Evolutionary conservation across 1,140 invertebrate genomes (phyloP).

Genomic region (Notospermus geniculatus): DNA sequence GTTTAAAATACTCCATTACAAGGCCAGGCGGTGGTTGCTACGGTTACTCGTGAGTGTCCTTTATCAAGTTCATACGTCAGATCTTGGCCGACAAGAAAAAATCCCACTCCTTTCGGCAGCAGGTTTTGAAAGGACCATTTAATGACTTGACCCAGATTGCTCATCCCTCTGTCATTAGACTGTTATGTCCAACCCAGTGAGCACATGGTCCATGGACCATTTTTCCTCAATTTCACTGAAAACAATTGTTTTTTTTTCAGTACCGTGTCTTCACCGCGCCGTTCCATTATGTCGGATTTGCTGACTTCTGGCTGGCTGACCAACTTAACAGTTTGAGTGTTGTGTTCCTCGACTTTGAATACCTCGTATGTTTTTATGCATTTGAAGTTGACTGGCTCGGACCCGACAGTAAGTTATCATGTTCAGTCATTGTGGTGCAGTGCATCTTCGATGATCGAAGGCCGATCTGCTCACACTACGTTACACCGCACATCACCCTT

Average conservation of each 20-base stretch:
- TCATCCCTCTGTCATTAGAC: too few relatives aligned
- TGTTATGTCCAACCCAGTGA: too few relatives aligned
- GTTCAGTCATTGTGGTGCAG: too few relatives aligned
- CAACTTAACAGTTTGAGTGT: constrained; percentile 92
- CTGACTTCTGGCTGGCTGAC: constrained; percentile 99
- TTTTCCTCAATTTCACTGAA: too few relatives aligned
- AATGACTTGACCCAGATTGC: too few relatives aligned
- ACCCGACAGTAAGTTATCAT: constrained; percentile 24
- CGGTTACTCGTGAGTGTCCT: constrained; percentile 59
- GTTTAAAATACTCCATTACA: constrained; percentile 85
- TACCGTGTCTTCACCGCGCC: constrained; percentile 85
- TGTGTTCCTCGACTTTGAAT: constrained; percentile 91
- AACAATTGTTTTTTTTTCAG: constrained; percentile 62
- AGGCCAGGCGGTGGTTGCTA: constrained; percentile 72
- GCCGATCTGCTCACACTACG: too few relatives aligned
- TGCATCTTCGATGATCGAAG: too few relatives aligned
- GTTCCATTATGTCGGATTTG: constrained; percentile 93
- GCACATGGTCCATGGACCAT: too few relatives aligned
- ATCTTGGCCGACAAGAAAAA: too few relatives aligned
- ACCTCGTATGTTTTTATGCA: constrained; percentile 69
- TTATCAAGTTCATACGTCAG: not conserved
- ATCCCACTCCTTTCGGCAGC: too few relatives aligned
- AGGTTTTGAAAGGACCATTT: too few relatives aligned
- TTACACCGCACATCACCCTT: too few relatives aligned
- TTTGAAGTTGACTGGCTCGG: constrained; percentile 52